Evolutionary conservation across 2,888 invertebrate genomes (phyloP), one percentile per base, ranked within the genome.

Genomic region (Eulithis testata): DNA sequence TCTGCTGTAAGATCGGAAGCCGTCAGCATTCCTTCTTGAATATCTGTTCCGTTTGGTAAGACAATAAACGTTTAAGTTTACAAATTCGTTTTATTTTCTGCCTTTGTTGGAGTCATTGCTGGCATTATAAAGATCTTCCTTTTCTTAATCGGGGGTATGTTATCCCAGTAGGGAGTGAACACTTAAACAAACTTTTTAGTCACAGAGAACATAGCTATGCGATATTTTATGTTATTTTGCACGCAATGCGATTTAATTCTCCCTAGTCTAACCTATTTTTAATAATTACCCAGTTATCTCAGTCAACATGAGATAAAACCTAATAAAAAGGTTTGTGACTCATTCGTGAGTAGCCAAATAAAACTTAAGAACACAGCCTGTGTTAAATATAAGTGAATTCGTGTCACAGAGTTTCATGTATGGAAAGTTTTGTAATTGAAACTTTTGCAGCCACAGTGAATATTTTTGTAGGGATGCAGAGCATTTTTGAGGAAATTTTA

Each of bases 21-120:
- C 82, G 85, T 86, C 90, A 90, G 87, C 90, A 90, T 90, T 91
- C 88, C 89, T 89, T 81, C 80, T 82, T 80, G 79, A 82, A 84
- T 80, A 81, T 79, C 78, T 82, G 83, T 85, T 85, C 85, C 83
- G 79, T 81, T 81, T 87, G 79, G 82, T 87, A 86, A 89, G 89
- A 82, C 83, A 92, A 91, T 93, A 93, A 92, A 93, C 71, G 66
- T 75, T 88, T 89, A 91, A 87, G 84, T 83, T 77, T 71, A 81
- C 65, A 37, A 68, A 31, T 69, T 71, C 76, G 85, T 83, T 80
- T 85, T 79, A 86, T 86, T 55, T 79, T 12, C n/a, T 11, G 11
- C 56, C 44, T 11, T 49, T 31, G 11, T 51, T 21, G 65, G 11
- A 49, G 12, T 50, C 71, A 76, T 76, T 74, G 88, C 88, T 89